Conservation (phyloP, 2,888 invertebrate genomes). For the Abscondita cerata region DNA sequence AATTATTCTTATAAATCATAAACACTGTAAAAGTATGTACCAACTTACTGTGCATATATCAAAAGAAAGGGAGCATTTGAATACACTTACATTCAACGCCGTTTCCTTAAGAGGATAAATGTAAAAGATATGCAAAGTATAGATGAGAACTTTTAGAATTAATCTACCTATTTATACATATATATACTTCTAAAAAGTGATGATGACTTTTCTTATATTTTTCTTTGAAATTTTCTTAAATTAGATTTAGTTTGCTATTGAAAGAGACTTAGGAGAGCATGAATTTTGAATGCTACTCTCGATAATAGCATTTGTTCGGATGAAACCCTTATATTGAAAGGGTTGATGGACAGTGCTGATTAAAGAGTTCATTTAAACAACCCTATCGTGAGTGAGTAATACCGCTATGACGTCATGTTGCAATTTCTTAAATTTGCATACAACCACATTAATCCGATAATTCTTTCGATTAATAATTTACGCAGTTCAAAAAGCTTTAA, state of each 20-base stretch:
- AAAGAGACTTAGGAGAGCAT: not conserved
- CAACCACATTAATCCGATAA: no score
- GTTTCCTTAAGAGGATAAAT: not conserved
- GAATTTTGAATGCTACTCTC: no score
- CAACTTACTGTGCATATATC: no score
- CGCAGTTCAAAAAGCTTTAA: no score
- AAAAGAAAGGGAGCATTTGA: not conserved
- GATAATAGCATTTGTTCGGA: conserved; percentile 13
- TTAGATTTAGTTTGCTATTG: not conserved
- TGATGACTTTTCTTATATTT: not conserved
- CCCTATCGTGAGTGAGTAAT: conserved; percentile 16
- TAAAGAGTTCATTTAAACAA: conserved; percentile 23
- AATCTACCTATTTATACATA: not conserved
- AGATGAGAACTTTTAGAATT: not conserved
- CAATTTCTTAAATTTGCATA: conserved; percentile 29
- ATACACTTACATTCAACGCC: not conserved
- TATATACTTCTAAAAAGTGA: not conserved
- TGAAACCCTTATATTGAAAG: conserved; percentile 10
- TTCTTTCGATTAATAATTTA: no score
- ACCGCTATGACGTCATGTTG: conserved; percentile 22
- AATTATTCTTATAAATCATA: no score
- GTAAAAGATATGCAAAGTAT: not conserved
- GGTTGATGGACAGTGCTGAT: conserved; percentile 22
- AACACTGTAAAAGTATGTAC: no score
- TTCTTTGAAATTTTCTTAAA: not conserved